Conservation (phyloP, 1,140 invertebrate species). For the Drosophila murphyi region DNA sequence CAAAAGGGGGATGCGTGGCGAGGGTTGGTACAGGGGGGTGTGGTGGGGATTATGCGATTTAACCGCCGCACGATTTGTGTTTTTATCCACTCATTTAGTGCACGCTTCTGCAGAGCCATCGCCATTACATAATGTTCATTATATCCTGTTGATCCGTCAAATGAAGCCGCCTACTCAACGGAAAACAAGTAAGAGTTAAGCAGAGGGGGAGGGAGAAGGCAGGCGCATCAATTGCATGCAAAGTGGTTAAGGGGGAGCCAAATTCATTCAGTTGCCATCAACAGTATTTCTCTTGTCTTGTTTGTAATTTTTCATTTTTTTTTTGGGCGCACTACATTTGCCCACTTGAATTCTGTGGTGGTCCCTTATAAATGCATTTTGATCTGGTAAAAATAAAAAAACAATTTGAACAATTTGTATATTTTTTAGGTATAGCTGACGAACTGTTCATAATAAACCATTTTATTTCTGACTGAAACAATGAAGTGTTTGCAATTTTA, state of each 20-base stretch:
- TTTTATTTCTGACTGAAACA: not conserved
- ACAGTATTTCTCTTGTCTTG: not conserved
- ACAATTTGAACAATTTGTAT: not conserved
- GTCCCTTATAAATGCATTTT: conserved; percentile 1
- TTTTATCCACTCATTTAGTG: conserved; percentile 75
- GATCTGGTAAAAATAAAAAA: not conserved
- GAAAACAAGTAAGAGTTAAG: conserved; percentile 29
- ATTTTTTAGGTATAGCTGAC: not conserved
- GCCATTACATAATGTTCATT: conserved; percentile 74
- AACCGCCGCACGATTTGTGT: conserved; percentile 36
- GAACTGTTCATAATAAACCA: conserved; percentile 1
- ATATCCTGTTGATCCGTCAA: conserved; percentile 79
- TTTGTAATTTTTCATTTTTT: conserved; percentile 7
- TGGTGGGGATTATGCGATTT: not conserved
- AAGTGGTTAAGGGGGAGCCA: conserved; percentile 1
- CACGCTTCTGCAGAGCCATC: conserved; percentile 63
- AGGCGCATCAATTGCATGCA: conserved; percentile 59
- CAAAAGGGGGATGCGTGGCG: not conserved
- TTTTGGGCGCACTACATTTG: conserved; percentile 18
- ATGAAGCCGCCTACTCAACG: conserved; percentile 57
- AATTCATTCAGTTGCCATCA: conserved; percentile 11
- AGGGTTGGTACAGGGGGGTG: not conserved
- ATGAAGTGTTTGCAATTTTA: not conserved
- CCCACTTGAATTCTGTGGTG: conserved; percentile 1
- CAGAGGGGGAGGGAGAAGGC: not conserved